Evolutionary conservation across 2,888 invertebrate genomes (phyloP).

Genomic region (Hyposoter dolosus): DNA sequence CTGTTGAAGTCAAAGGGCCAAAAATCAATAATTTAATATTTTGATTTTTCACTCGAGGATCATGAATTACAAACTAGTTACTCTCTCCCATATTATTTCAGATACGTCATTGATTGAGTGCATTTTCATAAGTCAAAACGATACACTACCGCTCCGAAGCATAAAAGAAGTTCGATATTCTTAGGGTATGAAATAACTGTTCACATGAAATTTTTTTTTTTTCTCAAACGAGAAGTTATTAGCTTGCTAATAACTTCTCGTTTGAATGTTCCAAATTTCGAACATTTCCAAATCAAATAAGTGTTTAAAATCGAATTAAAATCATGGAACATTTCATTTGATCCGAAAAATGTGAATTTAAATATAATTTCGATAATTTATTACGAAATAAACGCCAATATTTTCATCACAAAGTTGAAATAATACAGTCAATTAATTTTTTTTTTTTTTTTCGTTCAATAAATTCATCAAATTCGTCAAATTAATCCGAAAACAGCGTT

Average conservation of each 20-base stretch:
- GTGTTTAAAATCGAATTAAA: neutral
- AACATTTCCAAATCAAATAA: neutral
- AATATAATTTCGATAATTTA: neutral
- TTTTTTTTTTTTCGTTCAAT: neutral
- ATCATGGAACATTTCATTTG: neutral
- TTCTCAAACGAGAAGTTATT: neutral
- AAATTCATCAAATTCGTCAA: neutral
- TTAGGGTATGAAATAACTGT: neutral
- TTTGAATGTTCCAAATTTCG: neutral
- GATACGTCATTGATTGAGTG: slow-evolving; percentile 21
- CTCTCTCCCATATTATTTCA: slow-evolving; percentile 40
- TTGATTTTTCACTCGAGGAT: slow-evolving; percentile 62
- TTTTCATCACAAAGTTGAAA: neutral
- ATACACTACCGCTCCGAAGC: neutral
- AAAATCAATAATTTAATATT: slow-evolving; percentile 40
- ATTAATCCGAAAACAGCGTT: neutral
- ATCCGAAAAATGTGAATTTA: neutral
- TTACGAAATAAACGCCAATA: neutral
- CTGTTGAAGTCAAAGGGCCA: neutral
- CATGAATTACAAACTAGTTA: slow-evolving; percentile 20
- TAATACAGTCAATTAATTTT: neutral
- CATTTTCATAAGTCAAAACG: neutral
- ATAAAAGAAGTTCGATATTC: neutral
- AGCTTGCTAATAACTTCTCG: neutral
- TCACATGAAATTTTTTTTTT: neutral